These are phyloP conservation scores for Adoxophyes honmai DNA, from an alignment of 1,140 invertebrate species.

Conservation along the genomic window DNA sequence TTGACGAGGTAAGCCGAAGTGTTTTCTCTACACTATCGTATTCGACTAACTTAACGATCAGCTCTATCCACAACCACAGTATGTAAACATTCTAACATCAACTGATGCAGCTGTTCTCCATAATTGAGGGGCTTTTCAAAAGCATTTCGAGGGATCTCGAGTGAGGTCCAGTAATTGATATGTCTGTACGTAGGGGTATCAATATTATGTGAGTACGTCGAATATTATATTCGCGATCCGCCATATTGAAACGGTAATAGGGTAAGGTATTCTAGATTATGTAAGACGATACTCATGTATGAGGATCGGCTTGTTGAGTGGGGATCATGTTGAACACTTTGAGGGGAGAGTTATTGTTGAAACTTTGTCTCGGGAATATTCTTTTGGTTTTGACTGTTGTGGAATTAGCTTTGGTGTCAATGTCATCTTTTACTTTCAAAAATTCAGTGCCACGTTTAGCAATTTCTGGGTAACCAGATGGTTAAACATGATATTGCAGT, in stretches of 20 bases:
- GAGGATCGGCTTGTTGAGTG: background rate
- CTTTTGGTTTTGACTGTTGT: too few species aligned
- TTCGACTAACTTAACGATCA: too few species aligned
- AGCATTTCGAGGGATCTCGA: background rate
- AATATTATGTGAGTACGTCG: background rate
- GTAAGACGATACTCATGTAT: background rate
- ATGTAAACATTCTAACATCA: background rate
- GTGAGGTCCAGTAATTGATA: background rate
- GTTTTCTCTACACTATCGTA: too few species aligned
- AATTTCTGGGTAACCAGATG: too few species aligned
- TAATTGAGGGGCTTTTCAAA: background rate
- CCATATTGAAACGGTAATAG: background rate
- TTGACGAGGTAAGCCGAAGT: too few species aligned
- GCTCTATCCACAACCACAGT: background rate
- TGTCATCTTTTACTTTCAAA: too few species aligned
- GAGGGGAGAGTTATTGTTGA: too few species aligned
- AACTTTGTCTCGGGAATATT: too few species aligned
- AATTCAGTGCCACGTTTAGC: too few species aligned
- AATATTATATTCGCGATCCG: background rate
- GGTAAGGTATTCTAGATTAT: slow-evolving; percentile 2
- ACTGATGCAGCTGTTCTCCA: background rate
- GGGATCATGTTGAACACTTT: background rate
- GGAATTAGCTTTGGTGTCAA: too few species aligned
- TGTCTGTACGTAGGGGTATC: background rate
- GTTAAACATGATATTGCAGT: too few species aligned